These are phyloP conservation scores for Brachypterus glaber DNA, from an alignment of 2,888 invertebrate species.

Conservation along the genomic window DNA sequence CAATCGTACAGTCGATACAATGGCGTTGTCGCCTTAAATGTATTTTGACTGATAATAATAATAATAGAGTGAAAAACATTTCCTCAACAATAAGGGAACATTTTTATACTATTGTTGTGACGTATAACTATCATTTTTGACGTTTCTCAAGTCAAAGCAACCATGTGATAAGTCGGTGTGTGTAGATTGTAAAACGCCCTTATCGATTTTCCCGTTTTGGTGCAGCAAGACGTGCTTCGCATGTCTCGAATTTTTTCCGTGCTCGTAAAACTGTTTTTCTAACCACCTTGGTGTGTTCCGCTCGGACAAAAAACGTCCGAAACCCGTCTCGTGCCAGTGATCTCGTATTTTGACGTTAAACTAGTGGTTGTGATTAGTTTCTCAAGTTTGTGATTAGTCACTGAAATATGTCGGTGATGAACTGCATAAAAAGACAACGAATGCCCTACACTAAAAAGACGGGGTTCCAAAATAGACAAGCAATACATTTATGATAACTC, in stretches of 20 bases:
- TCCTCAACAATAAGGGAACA: too few species aligned
- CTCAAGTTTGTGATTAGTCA: too few species aligned
- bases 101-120: too few species aligned
- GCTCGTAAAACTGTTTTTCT: conserved; percentile 15
- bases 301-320: neutral
- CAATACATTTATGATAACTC: too few species aligned
- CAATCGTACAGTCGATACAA: conserved; percentile 39
- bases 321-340: neutral
- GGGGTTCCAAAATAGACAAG: too few species aligned
- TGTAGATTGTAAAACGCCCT: conserved; percentile 37
- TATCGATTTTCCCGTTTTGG: conserved; percentile 40
- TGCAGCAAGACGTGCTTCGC: conserved; percentile 35
- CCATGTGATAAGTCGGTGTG: conserved; percentile 16
- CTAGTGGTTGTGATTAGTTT: too few species aligned
- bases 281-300: conserved; percentile 13
- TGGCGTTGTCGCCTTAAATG: conserved; percentile 38
- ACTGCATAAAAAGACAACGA: too few species aligned
- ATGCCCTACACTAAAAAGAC: too few species aligned
- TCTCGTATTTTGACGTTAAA: neutral
- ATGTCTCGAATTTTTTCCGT: conserved; percentile 24
- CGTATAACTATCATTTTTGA: too few species aligned
- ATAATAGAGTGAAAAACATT: too few species aligned
- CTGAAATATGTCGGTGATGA: too few species aligned
- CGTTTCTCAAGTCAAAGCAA: too few species aligned
- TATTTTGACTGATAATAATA: conserved; percentile 29